Conservation (phyloP, 2,113 vertebrate genomes). For the Gymnogyps californianus region DNA sequence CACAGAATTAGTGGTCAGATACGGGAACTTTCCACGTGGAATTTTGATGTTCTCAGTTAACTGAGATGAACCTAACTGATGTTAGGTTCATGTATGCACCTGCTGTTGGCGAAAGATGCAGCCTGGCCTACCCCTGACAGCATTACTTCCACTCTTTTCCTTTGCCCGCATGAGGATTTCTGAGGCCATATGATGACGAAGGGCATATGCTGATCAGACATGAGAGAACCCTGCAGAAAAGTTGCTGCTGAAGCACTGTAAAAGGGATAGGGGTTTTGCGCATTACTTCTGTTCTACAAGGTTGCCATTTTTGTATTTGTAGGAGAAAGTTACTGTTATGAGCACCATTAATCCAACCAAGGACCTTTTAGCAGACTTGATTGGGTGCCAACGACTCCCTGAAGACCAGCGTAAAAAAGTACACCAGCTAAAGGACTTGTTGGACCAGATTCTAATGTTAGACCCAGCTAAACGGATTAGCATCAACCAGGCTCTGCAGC, state of each 20-base stretch:
- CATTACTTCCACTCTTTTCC: not conserved
- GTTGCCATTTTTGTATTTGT: conserved; percentile 63
- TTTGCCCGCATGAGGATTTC: not conserved
- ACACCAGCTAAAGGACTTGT: conserved; percentile 97
- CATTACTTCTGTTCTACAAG: not conserved
- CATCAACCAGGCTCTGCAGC: conserved; percentile 99
- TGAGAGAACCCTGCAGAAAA: not conserved
- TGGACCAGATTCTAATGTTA: conserved; percentile 97
- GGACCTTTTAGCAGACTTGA: conserved; percentile 95
- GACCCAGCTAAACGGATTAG: conserved; percentile 98
- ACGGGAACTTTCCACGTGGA: fast-evolving
- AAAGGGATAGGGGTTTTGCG: not conserved
- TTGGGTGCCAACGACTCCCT: conserved; percentile 94
- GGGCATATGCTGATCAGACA: not conserved
- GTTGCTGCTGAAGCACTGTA: not conserved
- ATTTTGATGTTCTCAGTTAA: not conserved
- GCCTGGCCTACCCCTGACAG: not conserved
- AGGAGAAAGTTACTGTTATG: conserved; percentile 99
- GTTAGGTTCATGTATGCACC: fast-evolving
- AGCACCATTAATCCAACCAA: conserved; percentile 99
- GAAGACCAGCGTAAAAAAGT: conserved; percentile 99
- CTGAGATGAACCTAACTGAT: no score
- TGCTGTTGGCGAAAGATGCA: not conserved
- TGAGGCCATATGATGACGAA: fast-evolving
- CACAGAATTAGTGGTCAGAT: not conserved